Evolutionary conservation across 2,797 vertebrate species (phyloP), one percentile per base, ranked within the genome.

Genomic region (Aldrovandia affinis): DNA sequence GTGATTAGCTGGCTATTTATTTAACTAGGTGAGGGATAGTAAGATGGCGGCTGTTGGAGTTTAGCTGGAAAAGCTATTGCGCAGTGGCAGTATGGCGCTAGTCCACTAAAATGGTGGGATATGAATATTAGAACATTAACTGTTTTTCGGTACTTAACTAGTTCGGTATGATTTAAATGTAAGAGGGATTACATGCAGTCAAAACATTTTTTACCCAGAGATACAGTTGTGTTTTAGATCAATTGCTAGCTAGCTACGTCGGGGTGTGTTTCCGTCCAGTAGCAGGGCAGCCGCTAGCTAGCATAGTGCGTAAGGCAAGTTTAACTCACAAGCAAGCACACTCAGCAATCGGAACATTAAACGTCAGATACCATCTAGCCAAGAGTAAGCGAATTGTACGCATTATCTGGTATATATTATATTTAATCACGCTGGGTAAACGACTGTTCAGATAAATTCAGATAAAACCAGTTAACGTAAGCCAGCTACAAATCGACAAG

Each of bases 1-100:
- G 73, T 14, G 8, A 22, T 25, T 22, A 77, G 39, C 73, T 77
- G 25, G 8, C 73, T 44, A n/a, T 44, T 47, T 44, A 44, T 77
- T 47, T 77, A 44, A 20, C 39, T 77, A 25, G 39, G 73, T 14
- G 73, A n/a, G 42, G 84, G 44, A 79, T 81, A 85, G 85, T 91
- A 95, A 95, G 93, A 95, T 95, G 94, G 94, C 94, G 94, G 93
- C 90, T 89, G 86, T 91, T 54, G 63, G 39, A 42, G 59, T 50
- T 44, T 77, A 77, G 73, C 39, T 77, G 22, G 39, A 39, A 44
- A 77, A 77, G 39, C 22, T n/a, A 77, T n/a, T 77, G 73, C 73
- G 73, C 73, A 44, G 73, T 47, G 20, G 42, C 25, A 47, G 73
- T 44, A 77, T 25, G 73, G 73, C 39, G 73, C 33, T 77, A 25